phyloP scores from a whole-genome alignment of 2,888 invertebrate species.

The Pediacus dermestoides region DNA sequence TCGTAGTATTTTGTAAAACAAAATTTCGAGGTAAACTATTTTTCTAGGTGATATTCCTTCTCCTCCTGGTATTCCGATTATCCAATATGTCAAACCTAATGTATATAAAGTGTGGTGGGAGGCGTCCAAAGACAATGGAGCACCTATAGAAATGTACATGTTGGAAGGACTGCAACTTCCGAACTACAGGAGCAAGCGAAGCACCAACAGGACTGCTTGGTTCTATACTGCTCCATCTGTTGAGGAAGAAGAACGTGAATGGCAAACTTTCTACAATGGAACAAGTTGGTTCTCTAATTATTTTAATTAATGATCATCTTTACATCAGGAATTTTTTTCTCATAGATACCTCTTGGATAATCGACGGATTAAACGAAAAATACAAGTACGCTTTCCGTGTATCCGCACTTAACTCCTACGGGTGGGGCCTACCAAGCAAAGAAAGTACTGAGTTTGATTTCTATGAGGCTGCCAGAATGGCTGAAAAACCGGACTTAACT shows the following conservation, averaged over 20 bases:
- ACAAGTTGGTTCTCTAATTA: slow-evolving; percentile 60
- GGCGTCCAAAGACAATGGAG: slow-evolving; percentile 73
- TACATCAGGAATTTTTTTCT: too few relatives aligned
- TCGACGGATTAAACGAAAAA: slow-evolving; percentile 62
- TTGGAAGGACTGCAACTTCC: slow-evolving; percentile 62
- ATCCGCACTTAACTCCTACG: slow-evolving; percentile 73
- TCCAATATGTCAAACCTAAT: slow-evolving; percentile 70
- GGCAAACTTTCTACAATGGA: slow-evolving; percentile 72
- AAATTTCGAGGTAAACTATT: slow-evolving; percentile 12
- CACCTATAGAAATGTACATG: slow-evolving; percentile 67
- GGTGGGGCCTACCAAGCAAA: slow-evolving; percentile 76
- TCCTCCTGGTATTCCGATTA: slow-evolving; percentile 69
- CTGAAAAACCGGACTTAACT: slow-evolving; percentile 54
- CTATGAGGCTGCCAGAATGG: slow-evolving; percentile 47
- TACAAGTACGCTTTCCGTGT: slow-evolving; percentile 70
- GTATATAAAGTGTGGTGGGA: slow-evolving; percentile 80
- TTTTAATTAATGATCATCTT: neutral
- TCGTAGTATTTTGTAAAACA: neutral
- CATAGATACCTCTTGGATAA: slow-evolving; percentile 79
- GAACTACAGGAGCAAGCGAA: slow-evolving; percentile 42
- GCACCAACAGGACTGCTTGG: slow-evolving; percentile 43
- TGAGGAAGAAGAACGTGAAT: slow-evolving; percentile 58
- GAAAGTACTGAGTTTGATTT: slow-evolving; percentile 61
- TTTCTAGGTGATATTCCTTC: slow-evolving; percentile 78
- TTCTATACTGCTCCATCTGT: slow-evolving; percentile 51